Conservation (phyloP, 1,140 invertebrate genomes). For the Drosophila azteca region DNA sequence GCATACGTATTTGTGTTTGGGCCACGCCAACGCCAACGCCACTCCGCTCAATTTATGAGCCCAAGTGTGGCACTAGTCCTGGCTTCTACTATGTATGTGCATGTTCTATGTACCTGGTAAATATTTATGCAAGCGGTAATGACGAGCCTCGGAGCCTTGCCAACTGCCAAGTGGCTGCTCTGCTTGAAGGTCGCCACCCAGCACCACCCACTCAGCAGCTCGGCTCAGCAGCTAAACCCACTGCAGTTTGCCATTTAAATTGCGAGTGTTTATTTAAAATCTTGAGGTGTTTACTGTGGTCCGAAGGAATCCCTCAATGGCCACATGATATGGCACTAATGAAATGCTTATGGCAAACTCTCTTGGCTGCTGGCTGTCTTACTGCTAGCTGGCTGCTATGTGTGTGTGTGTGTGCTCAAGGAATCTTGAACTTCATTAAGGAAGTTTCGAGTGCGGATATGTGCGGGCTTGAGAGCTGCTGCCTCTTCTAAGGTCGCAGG, state of each 20-base stretch:
- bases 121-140: conserved; percentile 76
- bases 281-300: conserved; percentile 51
- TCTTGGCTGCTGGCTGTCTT: no score
- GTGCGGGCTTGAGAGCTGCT: not conserved
- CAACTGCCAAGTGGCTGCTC: conserved; percentile 58
- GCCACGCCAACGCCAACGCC: no score
- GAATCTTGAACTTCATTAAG: conserved; percentile 27
- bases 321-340: conserved; percentile 47
- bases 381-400: no score
- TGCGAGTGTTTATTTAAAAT: conserved; percentile 40
- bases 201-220: no score
- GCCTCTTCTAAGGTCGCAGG: not conserved
- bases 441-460: conserved; percentile 19
- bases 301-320: conserved; percentile 31
- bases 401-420: not conserved
- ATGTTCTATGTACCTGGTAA: conserved; percentile 68
- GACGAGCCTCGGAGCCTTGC: conserved; percentile 55
- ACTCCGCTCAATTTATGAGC: conserved; percentile 59
- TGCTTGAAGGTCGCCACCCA: conserved; percentile 43
- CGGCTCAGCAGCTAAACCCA: no score
- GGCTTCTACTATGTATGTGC: conserved; percentile 6
- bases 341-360: conserved; percentile 40
- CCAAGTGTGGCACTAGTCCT: conserved; percentile 21
- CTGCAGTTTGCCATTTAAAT: conserved; percentile 43
- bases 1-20: conserved; percentile 49